phyloP scores from a whole-genome alignment of 2,113 vertebrate species.

The Muntiacus reevesi region DNA sequence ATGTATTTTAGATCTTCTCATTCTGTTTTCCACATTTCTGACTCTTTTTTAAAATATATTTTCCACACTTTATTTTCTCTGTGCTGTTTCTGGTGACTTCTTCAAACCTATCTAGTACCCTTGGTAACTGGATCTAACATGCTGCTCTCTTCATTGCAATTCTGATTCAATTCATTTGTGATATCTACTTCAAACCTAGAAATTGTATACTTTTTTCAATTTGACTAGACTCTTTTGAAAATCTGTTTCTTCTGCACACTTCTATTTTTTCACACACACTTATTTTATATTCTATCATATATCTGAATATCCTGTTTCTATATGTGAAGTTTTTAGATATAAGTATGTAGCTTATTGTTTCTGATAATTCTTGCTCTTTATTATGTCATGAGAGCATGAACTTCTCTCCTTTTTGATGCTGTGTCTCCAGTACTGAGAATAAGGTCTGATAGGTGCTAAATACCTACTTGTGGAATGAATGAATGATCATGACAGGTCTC shows the following conservation, averaged over 20 bases:
- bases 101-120: neutral
- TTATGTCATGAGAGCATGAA: neutral
- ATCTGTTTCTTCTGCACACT: neutral
- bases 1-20: neutral
- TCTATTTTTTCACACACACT: neutral
- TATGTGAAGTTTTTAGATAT: neutral
- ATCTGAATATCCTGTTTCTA: neutral
- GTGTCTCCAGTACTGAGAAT: neutral
- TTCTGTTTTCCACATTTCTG: neutral
- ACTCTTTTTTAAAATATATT: neutral
- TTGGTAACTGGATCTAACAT: neutral
- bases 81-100: neutral
- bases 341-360: neutral
- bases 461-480: neutral
- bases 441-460: neutral
- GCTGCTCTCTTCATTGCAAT: neutral
- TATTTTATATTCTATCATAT: neutral
- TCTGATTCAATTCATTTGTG: neutral
- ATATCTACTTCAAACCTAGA: neutral
- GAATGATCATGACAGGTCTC: neutral
- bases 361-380: neutral
- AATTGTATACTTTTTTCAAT: neutral
- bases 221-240: neutral
- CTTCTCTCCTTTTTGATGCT: neutral
- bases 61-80: neutral